Base-by-base conservation (phyloP, 2,113 vertebrate species). In the Peromyscus californicus region DNA sequence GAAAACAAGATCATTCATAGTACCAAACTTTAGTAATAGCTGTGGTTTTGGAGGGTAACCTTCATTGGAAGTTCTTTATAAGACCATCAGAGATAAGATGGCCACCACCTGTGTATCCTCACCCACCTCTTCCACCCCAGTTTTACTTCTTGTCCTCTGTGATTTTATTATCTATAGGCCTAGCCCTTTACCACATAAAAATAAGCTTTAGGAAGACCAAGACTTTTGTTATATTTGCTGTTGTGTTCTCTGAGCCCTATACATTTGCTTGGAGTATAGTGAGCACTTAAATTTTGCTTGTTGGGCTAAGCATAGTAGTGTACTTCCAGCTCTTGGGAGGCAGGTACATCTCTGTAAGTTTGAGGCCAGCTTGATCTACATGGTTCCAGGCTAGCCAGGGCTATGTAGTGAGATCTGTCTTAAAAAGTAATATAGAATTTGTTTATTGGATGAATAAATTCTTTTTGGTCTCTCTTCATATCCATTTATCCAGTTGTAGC, bases 1-100 rank as follows among this genome's bases (percentile, higher is more conserved):
- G 63, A 93, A 93, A 91, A 91, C 85, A 91, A 85, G 76, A 92
- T 80, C 39, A 75, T 82, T 96, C 67, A 76, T 63, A 63, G 61
- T 63, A 76, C 51, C 69, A 87, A 90, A 87, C 75, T 92, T 31
- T 76, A 82, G 48, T 59, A 76, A 16, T 63, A 76, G 87, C n/a
- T 90, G 19, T 82, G 42, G 31, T 76, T 86, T 92, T 90, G 89
- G 75, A 93, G 75, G 72, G 6, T 76, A 76, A 36, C n/a, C 39
- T 84, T 82, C n/a, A 65, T 84, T 63, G 59, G 82, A 84, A 42
- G 24, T 63, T 45, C 24, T 65, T 67, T 85, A 45, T 31, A 86
- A 69, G 21, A 69, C 31, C 67, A 69, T 33, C 67, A 69, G 67
- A 69, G 26, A 63, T 19, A 85, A 63, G 48, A 45, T 31, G 26